These are phyloP conservation scores for Drosophila robusta DNA, from an alignment of 2,888 invertebrate genomes.

Conservation along the genomic window DNA sequence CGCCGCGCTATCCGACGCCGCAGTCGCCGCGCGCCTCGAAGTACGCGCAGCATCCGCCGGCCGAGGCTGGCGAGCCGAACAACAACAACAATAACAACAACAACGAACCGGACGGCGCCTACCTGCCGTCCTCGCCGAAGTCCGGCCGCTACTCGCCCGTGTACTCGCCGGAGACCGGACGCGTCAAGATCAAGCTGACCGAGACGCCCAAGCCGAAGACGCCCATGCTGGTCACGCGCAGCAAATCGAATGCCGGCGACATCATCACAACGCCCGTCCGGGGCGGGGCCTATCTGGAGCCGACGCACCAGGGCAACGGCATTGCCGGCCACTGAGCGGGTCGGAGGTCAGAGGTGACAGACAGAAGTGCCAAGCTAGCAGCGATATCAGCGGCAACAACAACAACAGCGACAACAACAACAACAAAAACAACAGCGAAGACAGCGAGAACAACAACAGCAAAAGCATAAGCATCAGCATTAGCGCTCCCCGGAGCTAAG, in stretches of 20 bases:
- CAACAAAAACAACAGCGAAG: conserved; percentile 11
- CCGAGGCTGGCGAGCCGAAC: conserved; percentile 81
- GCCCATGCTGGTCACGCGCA: conserved; percentile 92
- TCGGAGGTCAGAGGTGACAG: background rate
- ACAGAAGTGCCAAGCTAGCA: background rate
- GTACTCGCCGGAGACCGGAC: conserved; percentile 89
- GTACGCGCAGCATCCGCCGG: conserved; percentile 75
- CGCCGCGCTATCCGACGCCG: conserved; percentile 85
- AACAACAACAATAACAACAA: conserved; percentile 66
- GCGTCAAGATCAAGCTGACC: conserved; percentile 91
- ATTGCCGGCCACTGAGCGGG: conserved; percentile 39
- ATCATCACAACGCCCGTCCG: conserved; percentile 89
- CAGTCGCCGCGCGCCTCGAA: conserved; percentile 86
- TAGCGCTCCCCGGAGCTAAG: conserved; percentile 10
- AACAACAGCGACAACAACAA: conserved; percentile 20
- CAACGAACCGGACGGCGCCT: conserved; percentile 83
- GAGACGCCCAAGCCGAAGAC: conserved; percentile 93
- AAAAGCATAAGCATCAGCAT: background rate
- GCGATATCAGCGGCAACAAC: too few relatives aligned
- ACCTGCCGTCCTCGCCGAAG: conserved; percentile 86
- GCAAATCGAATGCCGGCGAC: conserved; percentile 90
- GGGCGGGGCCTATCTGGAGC: conserved; percentile 42
- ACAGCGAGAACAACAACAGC: conserved; percentile 13
- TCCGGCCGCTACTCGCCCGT: conserved; percentile 86
- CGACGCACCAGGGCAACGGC: conserved; percentile 64